These are phyloP conservation scores for Acestrorhynchus altus DNA, from an alignment of 2,797 vertebrate genomes.

Conservation along the genomic window DNA sequence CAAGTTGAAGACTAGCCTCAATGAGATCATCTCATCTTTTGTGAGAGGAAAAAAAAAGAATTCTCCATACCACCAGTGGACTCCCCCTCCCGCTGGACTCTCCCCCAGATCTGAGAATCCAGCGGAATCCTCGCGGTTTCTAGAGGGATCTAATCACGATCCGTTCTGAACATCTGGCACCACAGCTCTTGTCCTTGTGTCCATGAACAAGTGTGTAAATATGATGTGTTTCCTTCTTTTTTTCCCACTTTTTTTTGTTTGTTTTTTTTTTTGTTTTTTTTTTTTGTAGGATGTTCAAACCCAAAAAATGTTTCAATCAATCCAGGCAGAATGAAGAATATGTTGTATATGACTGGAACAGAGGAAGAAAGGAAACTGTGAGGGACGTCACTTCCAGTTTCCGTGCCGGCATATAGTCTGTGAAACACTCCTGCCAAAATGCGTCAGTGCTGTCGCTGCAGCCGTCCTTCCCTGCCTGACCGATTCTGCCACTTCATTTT, in stretches of 20 bases:
- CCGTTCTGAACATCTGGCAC: conserved; percentile 40
- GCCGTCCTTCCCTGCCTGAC: conserved; percentile 8
- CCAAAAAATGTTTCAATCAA: conserved; percentile 20
- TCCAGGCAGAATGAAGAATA: conserved; percentile 26
- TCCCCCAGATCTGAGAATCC: conserved; percentile 23
- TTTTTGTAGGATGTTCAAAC: conserved; percentile 42
- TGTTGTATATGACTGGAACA: conserved; percentile 21
- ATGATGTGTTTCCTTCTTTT: conserved; percentile 12
- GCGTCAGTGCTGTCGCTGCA: not conserved
- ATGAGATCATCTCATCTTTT: conserved; percentile 19
- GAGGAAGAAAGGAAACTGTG: not conserved
- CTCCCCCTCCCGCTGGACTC: conserved; percentile 4
- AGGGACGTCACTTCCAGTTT: conserved; percentile 51
- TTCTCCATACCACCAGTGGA: conserved; percentile 40
- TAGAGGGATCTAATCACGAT: conserved; percentile 32
- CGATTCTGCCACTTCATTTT: conserved; percentile 10
- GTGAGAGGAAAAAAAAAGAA: not conserved
- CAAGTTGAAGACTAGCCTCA: conserved; percentile 40
- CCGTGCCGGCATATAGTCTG: conserved; percentile 35
- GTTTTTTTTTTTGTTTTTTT: not conserved
- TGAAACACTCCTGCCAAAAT: not conserved
- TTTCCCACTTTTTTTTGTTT: not conserved
- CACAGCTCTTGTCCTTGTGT: conserved; percentile 56
- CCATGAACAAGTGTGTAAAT: conserved; percentile 43
- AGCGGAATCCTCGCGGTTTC: conserved; percentile 24